Base-by-base conservation (phyloP, 2,113 vertebrate species). In the Grallaria varia region DNA sequence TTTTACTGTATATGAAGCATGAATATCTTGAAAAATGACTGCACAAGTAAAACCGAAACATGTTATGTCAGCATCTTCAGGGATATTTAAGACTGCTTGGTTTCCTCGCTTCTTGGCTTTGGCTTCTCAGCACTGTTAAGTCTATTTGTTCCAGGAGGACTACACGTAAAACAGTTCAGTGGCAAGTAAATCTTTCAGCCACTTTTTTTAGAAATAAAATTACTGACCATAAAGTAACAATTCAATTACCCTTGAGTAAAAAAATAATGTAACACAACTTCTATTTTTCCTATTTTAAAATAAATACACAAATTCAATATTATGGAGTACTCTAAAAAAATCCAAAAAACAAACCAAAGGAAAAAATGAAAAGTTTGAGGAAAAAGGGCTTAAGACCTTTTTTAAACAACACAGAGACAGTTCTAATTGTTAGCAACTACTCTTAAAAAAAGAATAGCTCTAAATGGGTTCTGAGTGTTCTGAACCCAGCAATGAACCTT, bases 311-410 rank as follows among this genome's bases (percentile, higher is more conserved):
- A 84, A 85, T 72, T 42, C 10, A 73, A 53, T 6, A 55, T 31
- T 63, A 66, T 4, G 4, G 13, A 7, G 12, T 69, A 82, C 4
- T 33, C 31, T 14, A 19, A 27, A 12, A 14, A 24, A 31, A 60
- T n/a, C 12, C 1, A 40, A 63, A 50, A 28, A 31, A 8, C 6
- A 53, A 14, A n/a, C 4, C 0, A 1, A 67, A 28, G 8, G 53
- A 22, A 21, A 50, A 68, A 69, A 47, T 7, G 27, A 52, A 55
- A 50, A 31, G 8, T 27, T 95, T 83, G 71, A 82, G 66, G 42
- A 33, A 87, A 30, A 94, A 23, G 12, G 85, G 40, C 20, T 67
- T 30, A 49, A 78, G 28, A 82, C 12, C 9, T 53, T 47, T 25
- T 37, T 68, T 35, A 60, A 84, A 4, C 1, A 20, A 84, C n/a